Conservation (phyloP, 37 sponge, comb jelly and placozoan species). For the Diacarnus erythraeanus region DNA sequence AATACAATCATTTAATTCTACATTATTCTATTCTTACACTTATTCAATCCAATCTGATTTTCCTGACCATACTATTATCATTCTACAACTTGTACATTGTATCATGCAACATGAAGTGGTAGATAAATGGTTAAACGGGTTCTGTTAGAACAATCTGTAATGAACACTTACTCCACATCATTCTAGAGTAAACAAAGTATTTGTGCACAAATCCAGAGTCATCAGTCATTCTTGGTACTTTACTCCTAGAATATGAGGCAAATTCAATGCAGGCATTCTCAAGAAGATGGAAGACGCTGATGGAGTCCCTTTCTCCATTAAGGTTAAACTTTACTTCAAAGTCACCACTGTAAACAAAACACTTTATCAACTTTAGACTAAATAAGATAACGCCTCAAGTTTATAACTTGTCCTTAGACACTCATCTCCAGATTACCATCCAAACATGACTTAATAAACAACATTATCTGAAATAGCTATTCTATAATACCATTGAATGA, state of each 20-base stretch:
- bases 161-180: constrained; percentile 72
- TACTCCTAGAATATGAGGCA: constrained; percentile 21
- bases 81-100: too few relatives aligned
- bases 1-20: too few relatives aligned
- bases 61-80: too few relatives aligned
- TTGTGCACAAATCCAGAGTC: neutral
- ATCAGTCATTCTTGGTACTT: neutral
- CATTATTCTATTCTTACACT: too few relatives aligned
- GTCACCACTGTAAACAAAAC: constrained; percentile 41
- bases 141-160: too few relatives aligned
- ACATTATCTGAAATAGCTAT: neutral
- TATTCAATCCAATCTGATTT: too few relatives aligned
- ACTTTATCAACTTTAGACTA: neutral
- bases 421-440: neutral
- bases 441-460: too few relatives aligned
- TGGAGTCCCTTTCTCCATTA: neutral
- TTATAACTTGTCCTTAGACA: neutral
- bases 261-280: constrained; percentile 44
- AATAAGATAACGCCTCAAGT: neutral
- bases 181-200: constrained; percentile 31
- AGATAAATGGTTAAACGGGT: too few relatives aligned
- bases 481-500: neutral
- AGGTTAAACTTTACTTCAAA: constrained; percentile 41
- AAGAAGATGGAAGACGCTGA: constrained; percentile 41
- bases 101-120: too few relatives aligned